Base-by-base conservation (phyloP, 2,888 invertebrate species). In the Colletes collaris region DNA sequence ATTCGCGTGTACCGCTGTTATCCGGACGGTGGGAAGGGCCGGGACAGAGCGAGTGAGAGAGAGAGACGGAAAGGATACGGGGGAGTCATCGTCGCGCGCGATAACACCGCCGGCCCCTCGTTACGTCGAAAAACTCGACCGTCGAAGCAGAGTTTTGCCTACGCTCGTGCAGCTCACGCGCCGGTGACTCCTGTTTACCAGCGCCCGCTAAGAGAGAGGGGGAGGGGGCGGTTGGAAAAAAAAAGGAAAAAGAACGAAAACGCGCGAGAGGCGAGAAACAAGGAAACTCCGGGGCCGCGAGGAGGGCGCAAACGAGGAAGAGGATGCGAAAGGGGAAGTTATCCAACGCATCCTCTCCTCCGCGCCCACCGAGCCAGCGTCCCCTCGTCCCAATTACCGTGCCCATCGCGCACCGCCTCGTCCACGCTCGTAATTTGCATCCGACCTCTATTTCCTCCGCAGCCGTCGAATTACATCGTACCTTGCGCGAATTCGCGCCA, bases 321-420 rank as follows among this genome's bases (percentile, higher is more conserved):
- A 81, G 66, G 72, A 65, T 62, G 60, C 46, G 66, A 72, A 72
- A 62, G 59, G 69, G 69, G 69, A 80, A 81, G 76, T 46, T 63
- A 82, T 67, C 80, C 81, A 66, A 81, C 76, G 68, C 60, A 65
- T 74, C 76, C 71, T 71, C 72, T 62, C 63, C 76, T 53, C 83
- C 63, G 63, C 78, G 49, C 76, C 72, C 69, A 59, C 76, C 71
- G 60, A 73, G 68, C 72, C 68, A 77, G 59, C 81, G 76, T 85
- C 77, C 82, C 86, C 84, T 87, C 86, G 87, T 66, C 86, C 86
- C 87, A 86, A 87, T 87, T 87, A 87, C 87, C 80, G 81, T 87
- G 65, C 79, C 85, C 83, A 68, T 72, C 78, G 83, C 76, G 76
- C 85, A 73, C 76, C 79, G 65, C 82, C 77, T 69, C 79, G 71